Percentiles rank a stretch among this genome's conserved stretches.
Conservation (phyloP, 2,797 vertebrate genomes). For the Sebastes hopkinsi region DNA sequence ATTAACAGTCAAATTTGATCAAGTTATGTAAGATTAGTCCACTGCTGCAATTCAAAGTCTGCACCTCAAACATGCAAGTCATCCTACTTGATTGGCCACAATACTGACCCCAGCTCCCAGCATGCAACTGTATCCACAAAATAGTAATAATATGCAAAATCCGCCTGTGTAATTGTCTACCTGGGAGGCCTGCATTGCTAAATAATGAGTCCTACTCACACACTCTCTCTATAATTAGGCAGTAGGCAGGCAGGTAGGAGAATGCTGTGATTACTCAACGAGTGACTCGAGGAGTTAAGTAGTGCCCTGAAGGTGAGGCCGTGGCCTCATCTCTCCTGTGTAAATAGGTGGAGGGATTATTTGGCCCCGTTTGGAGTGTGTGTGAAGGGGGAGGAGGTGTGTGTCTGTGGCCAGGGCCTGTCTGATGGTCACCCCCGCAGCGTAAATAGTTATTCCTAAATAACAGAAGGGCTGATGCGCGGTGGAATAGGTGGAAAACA, state of each 20-base stretch:
- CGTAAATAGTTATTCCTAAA: conserved; percentile 76
- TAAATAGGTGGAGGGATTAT: conserved; percentile 79
- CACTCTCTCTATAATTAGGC: conserved; percentile 71
- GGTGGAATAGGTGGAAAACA: conserved; percentile 49
- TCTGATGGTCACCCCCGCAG: conserved; percentile 74
- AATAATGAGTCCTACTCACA: conserved; percentile 62
- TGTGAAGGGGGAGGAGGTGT: conserved; percentile 41
- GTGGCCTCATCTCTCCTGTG: conserved; percentile 74
- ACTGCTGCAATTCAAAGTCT: neutral
- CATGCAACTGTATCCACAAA: conserved; percentile 48
- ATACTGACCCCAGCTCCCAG: conserved; percentile 27
- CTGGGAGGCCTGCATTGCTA: conserved; percentile 73
- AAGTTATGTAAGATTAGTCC: neutral
- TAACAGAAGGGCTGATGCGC: conserved; percentile 63
- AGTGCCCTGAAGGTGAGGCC: conserved; percentile 77
- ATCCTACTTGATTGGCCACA: neutral
- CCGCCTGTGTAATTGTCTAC: conserved; percentile 55
- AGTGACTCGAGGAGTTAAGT: conserved; percentile 79
- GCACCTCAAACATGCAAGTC: neutral
- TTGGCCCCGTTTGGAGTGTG: conserved; percentile 56
- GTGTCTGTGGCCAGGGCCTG: conserved; percentile 66
- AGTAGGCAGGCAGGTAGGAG: conserved; percentile 66
- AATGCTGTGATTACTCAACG: conserved; percentile 80
- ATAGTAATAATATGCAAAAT: conserved; percentile 42
- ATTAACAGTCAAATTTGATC: neutral